These are phyloP conservation scores for Micropoecilia bifurca DNA, from an alignment of 2,797 vertebrate species.

Conservation along the genomic window DNA sequence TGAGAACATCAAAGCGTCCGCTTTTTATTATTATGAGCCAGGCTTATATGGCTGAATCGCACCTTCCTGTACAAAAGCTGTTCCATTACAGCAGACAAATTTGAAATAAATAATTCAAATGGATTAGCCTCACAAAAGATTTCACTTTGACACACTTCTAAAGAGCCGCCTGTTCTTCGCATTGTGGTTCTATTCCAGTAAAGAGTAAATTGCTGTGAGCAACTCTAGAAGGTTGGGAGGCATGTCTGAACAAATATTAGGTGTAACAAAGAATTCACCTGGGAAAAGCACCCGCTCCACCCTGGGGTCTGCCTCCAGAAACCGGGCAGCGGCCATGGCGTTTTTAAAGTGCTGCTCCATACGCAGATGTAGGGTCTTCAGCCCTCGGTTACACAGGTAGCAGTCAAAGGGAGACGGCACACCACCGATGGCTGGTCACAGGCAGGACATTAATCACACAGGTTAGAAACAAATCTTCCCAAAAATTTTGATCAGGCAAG, in stretches of 20 bases:
- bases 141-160: not conserved
- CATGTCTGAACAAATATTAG: not conserved
- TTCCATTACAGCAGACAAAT: not conserved
- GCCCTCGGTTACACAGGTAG: constrained; percentile 89
- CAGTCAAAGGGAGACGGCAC: constrained; percentile 95
- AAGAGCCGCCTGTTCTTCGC: not conserved
- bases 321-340: constrained; percentile 84
- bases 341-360: constrained; percentile 94
- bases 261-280: constrained; percentile 64
- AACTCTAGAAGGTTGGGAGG: rapidly evolving
- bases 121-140: not conserved
- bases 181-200: not conserved
- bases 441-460: not conserved
- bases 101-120: not conserved
- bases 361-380: constrained; percentile 91
- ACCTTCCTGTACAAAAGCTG: not conserved
- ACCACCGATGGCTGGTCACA: constrained; percentile 84
- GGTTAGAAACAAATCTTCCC: constrained; percentile 25
- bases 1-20: not conserved
- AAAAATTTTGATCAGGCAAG: constrained; percentile 36
- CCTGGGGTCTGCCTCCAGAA: constrained; percentile 83
- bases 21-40: not conserved
- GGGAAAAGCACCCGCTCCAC: constrained; percentile 92
- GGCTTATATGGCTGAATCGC: not conserved
- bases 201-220: not conserved